Base-by-base conservation (phyloP, 2,888 invertebrate genomes). In the Petrolisthes manimaculis region DNA sequence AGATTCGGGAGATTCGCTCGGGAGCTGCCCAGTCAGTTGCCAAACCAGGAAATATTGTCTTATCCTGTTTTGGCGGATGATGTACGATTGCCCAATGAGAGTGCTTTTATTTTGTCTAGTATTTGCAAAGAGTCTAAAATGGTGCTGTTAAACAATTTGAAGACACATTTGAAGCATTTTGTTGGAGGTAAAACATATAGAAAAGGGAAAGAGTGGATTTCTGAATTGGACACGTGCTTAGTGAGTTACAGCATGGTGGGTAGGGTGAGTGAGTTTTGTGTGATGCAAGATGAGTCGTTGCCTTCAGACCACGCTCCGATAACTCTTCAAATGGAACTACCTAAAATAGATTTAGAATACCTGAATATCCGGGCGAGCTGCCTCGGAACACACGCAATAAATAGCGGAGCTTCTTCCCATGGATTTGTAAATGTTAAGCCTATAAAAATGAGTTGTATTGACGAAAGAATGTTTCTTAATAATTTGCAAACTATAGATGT, bases 261-360 rank as follows among this genome's bases (percentile, higher is more conserved):
- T 8, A 21, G 56, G 24, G 56, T 80, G 56, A 80, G 8, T 5
- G 21, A 80, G n/a, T 80, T 80, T 80, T 55, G 0, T 5, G 80
- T 80, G n/a, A 0, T 56, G 5, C 56, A 54, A 9, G n/a, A 21
- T 8, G 80, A 54, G n/a, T 80, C 56, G 14, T 56, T 80, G 51
- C 80, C 80, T 21, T 56, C 80, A 9, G 80, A 80, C n/a, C 80
- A 80, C n/a, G 56, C 80, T 21, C 80, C 56, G 9, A 80, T 56
- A 18, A 56, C 56, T 37, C 8, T 80, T 6, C 14, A 53, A 21
- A 79, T 79, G 8, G 9, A 53, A 18, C 18, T 79, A 21, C 53
- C 12, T 5, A 54, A 24, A 53, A 54, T 79, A 21, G 79, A 79
- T 54, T 8, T 79, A 18, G 79, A 79, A 54, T 54, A 79, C 18